Base-by-base conservation (phyloP, 1,140 invertebrate genomes). In the Formica exsecta region DNA sequence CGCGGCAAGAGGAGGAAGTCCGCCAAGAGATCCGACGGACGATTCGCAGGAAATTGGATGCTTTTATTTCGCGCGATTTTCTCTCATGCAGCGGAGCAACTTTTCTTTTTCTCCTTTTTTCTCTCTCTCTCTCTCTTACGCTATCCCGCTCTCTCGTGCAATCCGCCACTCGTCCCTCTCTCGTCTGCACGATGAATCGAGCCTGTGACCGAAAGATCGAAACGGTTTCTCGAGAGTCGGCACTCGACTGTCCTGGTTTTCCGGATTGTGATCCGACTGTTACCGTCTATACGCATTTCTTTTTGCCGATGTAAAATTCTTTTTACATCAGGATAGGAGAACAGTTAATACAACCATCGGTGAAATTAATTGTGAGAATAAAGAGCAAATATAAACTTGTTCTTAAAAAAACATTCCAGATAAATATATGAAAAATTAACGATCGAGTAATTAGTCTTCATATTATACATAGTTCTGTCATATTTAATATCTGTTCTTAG, bases 1-100 rank as follows among this genome's bases (percentile, higher is more conserved):
- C 68, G 38, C 29, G 54, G 38, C 38, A 41, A 32, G 22, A 48
- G 62, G 41, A 25, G 36, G 36, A 62, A 57, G 62, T 51, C 48
- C 62, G 57, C 38, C 48, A 48, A 36, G 71, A 89, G 65, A 88
- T 80, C 68, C 80, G 83, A 59, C 77, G 51, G 81, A 85, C 36
- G 84, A 90, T 87, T 77, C 75, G 54, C 64, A 75, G 86, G 80
- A 91, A 92, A 92, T 90, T 87, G 89, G 85, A 77, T 71, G 76
- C 85, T 91, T 92, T 91, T 91, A 86, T 87, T 89, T 90, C 85
- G 70, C 76, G 36, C 87, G 90, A 90, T 89, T 89, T 87, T 76
- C 85, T 61, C 65, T 48, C 86, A 88, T 88, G 86, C 86, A 89
- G 70, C 19, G 22, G 32, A 59, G 19, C 16, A 7, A 16, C 59